phyloP scores from a whole-genome alignment of 2,888 invertebrate genomes.

The Nysson spinosus region DNA sequence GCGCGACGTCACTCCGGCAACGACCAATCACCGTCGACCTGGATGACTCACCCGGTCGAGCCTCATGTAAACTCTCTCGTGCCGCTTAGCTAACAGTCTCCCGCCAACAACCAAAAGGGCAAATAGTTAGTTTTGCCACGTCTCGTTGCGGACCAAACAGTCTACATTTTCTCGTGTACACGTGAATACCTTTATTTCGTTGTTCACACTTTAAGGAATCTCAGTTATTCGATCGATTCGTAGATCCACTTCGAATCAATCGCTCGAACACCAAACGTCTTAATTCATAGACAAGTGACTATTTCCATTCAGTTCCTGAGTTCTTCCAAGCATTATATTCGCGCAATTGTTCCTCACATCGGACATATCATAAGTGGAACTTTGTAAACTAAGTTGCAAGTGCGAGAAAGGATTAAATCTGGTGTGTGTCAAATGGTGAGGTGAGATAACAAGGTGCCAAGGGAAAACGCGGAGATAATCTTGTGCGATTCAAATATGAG shows the following conservation, averaged over 20 bases:
- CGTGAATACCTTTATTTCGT: too few relatives aligned
- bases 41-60: constrained; percentile 67
- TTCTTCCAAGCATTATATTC: background rate
- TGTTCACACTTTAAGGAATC: too few relatives aligned
- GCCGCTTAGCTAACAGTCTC: constrained; percentile 61
- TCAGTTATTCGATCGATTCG: too few relatives aligned
- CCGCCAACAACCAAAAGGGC: constrained; percentile 58
- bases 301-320: too few relatives aligned
- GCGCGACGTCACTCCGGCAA: constrained; percentile 61
- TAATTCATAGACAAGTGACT: too few relatives aligned
- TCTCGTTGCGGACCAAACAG: constrained; percentile 50
- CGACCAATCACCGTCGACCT: constrained; percentile 58
- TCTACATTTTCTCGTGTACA: constrained; percentile 40
- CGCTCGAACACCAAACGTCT: too few relatives aligned
- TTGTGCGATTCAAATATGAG: constrained; percentile 78
- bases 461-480: constrained; percentile 44
- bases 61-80: constrained; percentile 71
- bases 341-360: too few relatives aligned
- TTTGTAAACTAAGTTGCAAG: constrained; percentile 5
- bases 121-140: constrained; percentile 39
- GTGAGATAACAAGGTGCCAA: constrained; percentile 52
- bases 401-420: background rate
- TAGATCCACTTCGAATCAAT: too few relatives aligned
- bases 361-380: background rate
- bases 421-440: constrained; percentile 59